phyloP scores from a whole-genome alignment of 2,113 vertebrate species.

The Neogale vison region DNA sequence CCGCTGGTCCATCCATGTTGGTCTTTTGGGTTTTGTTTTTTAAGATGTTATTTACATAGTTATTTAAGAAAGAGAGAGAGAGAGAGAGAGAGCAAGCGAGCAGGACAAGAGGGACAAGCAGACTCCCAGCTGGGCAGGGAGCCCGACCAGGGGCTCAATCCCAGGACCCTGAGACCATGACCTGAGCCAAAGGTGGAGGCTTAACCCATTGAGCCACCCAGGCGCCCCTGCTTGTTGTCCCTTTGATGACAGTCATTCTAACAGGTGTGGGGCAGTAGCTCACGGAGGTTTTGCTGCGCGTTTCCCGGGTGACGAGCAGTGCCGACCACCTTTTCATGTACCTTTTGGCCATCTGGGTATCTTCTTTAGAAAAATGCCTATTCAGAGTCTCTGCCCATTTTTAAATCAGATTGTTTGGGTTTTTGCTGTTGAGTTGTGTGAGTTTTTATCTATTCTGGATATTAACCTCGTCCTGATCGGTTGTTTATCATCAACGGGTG shows the following conservation, averaged over 20 bases:
- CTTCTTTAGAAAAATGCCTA: neutral
- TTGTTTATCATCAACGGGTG: neutral
- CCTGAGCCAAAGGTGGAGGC: neutral
- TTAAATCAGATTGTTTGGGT: neutral
- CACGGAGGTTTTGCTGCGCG: neutral
- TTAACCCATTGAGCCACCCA: neutral
- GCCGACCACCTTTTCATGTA: neutral
- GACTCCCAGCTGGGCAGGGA: neutral
- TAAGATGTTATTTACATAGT: neutral
- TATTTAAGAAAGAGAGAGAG: neutral
- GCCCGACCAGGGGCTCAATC: neutral
- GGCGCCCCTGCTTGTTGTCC: neutral
- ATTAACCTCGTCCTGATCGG: neutral
- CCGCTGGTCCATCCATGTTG: neutral
- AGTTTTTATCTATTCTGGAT: neutral
- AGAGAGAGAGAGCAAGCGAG: rapidly evolving
- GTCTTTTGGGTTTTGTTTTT: neutral
- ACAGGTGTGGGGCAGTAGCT: rapidly evolving
- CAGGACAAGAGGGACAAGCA: neutral
- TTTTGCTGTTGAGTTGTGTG: neutral
- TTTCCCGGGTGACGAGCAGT: neutral
- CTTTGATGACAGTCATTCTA: neutral
- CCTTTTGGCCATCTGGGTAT: neutral
- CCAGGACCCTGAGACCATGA: neutral
- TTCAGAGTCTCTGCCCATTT: neutral